Base-by-base conservation (phyloP, 1,140 invertebrate genomes). In the Araneus ventricosus region DNA sequence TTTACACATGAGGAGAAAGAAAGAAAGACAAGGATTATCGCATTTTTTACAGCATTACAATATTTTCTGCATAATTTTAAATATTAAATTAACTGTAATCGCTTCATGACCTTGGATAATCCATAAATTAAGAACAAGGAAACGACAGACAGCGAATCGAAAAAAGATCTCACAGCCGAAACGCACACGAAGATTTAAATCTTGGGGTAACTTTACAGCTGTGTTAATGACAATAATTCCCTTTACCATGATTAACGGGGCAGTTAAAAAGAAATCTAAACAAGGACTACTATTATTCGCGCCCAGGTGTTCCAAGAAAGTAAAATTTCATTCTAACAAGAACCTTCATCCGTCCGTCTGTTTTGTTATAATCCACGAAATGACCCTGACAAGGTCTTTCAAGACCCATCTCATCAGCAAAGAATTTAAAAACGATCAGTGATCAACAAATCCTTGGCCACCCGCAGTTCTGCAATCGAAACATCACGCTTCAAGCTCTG, bases 371-470 rank as follows among this genome's bases (percentile, higher is more conserved):
- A 67, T 80, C 75, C 75, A 80, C 75, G 75, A 80, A 37, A 41
- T 80, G 75, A 80, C 75, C 75, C 75, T 80, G 75, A 7, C 75
- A 80, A 80, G 75, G 75, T 80, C 34, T 80, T 34, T 37, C 4
- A 80, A 80, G 75, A 20, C 30, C 17, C 75, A 80, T 41, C 30
- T 41, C 75, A 41, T 41, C 37, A 82, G 10, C 39, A 41, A 82
- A 24, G 80, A 27, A 82, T 24, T 82, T 30, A 41, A 45, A 52
- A 52, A 52, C 41, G 39, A 82, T 82, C 80, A 45, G 39, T 27
- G 80, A 82, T 45, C 27, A 37, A 34, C 70, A 37, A 75, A 82
- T 27, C 80, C 80, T 82, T 82, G 80, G 39, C 37, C 80, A 82
- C 80, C 80, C 41, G 30, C 24, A 24, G 80, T 22, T 82, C 7